Conservation (phyloP, 2,888 invertebrate genomes). For the Drosophila pseudotalamancana region DNA sequence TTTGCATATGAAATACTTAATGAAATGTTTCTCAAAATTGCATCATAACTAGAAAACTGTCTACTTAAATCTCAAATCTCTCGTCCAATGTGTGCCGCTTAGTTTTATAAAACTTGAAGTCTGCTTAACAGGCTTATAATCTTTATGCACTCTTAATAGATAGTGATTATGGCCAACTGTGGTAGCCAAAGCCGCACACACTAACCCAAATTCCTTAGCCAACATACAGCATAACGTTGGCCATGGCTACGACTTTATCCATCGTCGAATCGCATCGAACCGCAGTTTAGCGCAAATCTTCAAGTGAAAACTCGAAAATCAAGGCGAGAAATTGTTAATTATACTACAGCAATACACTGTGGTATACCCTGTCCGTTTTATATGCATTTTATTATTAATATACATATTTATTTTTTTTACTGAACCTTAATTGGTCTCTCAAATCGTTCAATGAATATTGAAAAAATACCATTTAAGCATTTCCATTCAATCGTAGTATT, state of each 20-base stretch:
- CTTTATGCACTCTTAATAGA: slow-evolving; percentile 25
- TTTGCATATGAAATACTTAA: slow-evolving; percentile 19
- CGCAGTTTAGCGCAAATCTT: slow-evolving; percentile 36
- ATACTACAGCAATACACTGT: slow-evolving; percentile 30
- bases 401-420: not conserved
- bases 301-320: slow-evolving; percentile 37
- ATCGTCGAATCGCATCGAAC: slow-evolving; percentile 34
- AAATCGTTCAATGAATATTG: not conserved
- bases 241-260: slow-evolving; percentile 15
- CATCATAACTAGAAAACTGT: slow-evolving; percentile 34
- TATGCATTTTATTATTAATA: not conserved
- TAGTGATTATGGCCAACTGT: slow-evolving; percentile 19
- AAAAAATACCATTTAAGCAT: not conserved
- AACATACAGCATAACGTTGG: slow-evolving; percentile 12
- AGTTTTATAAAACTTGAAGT: not conserved
- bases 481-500: not conserved
- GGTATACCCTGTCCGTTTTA: too few relatives aligned
- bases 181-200: slow-evolving; percentile 34
- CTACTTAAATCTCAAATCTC: slow-evolving; percentile 1
- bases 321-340: slow-evolving; percentile 1
- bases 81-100: slow-evolving; percentile 3
- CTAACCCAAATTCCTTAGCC: slow-evolving; percentile 67
- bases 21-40: slow-evolving; percentile 39
- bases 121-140: slow-evolving; percentile 14
- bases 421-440: not conserved